Conservation (phyloP, 2,797 vertebrate species). For the Paramormyrops hopkinsi region DNA sequence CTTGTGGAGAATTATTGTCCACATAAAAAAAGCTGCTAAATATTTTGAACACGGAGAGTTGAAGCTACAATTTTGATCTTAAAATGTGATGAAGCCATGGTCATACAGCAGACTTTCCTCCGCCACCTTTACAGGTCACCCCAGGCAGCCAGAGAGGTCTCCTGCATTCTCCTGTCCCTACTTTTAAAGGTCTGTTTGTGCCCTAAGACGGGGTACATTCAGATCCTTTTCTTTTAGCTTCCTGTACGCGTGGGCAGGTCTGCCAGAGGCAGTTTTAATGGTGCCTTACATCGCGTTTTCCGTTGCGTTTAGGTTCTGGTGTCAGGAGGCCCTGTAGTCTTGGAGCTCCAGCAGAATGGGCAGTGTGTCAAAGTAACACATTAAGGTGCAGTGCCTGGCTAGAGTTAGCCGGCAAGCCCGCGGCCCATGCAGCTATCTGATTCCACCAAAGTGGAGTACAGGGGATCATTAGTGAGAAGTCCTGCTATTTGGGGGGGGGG, state of each 20-base stretch:
- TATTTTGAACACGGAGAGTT: neutral
- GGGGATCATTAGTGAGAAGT: neutral
- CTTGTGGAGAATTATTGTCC: neutral
- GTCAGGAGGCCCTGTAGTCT: neutral
- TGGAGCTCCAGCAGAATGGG: neutral
- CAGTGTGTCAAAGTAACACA: neutral
- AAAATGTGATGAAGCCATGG: neutral
- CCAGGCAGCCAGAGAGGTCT: neutral
- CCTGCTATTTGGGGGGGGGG: neutral
- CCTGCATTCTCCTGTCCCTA: neutral
- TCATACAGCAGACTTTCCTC: neutral
- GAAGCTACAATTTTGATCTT: neutral
- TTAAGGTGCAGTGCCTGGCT: neutral
- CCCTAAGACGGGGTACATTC: neutral
- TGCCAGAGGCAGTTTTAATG: neutral
- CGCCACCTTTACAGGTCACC: neutral
- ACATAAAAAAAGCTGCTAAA: neutral
- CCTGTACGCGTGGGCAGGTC: neutral
- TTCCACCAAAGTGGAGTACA: neutral
- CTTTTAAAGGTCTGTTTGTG: neutral
- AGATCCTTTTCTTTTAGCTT: neutral
- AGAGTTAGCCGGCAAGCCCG: neutral
- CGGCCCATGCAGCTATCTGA: neutral
- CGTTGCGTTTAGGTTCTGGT: neutral
- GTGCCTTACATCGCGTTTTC: neutral